Evolutionary conservation across 2,113 vertebrate genomes (phyloP).

Genomic region (Zosterops hypoxanthus): DNA sequence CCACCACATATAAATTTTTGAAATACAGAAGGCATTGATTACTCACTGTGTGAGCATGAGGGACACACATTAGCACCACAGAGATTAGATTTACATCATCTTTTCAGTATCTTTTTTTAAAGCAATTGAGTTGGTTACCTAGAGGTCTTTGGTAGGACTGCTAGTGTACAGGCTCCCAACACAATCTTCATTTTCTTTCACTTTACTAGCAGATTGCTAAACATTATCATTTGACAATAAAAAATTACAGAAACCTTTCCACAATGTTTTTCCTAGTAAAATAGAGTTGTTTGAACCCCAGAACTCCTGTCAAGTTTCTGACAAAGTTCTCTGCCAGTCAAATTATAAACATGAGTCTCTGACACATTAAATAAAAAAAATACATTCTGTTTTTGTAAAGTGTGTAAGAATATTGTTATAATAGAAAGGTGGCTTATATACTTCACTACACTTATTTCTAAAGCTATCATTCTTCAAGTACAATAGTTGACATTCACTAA

Average conservation of each 20-base stretch:
- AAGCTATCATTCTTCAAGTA: conserved; percentile 18
- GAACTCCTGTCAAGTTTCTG: neutral
- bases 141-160: neutral
- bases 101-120: neutral
- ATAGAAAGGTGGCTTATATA: neutral
- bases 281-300: neutral
- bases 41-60: neutral
- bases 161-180: neutral
- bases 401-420: neutral
- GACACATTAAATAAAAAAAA: neutral
- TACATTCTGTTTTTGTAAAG: neutral
- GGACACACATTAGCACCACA: neutral
- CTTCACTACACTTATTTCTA: conserved; percentile 14
- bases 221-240: neutral
- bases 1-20: neutral
- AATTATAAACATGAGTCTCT: neutral
- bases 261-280: neutral
- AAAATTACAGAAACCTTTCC: neutral
- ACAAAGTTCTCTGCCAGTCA: neutral
- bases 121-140: neutral
- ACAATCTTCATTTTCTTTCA: neutral
- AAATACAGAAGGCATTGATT: neutral
- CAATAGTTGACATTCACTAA: conserved; percentile 43
- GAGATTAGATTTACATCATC: neutral
- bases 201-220: neutral